A percentile compares a stretch with the other conserved stretches of the same genome.
phyloP scores from a whole-genome alignment of 1,140 invertebrate genomes.

The Drosophila tropicalis region DNA sequence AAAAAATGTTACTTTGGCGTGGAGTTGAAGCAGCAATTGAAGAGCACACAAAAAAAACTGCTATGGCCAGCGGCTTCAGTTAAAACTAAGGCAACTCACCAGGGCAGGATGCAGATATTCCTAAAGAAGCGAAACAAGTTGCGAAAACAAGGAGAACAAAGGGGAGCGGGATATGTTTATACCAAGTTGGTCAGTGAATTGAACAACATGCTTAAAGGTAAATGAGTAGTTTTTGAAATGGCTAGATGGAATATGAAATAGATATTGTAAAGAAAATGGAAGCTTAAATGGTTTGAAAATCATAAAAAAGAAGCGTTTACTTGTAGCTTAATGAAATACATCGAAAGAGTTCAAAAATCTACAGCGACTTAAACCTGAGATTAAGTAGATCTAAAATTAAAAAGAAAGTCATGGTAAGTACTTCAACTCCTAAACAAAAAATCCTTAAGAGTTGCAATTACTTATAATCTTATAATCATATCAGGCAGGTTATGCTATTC shows the following conservation, averaged over 20 bases:
- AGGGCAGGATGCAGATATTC: conserved; percentile 31
- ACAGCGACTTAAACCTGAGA: too few relatives aligned
- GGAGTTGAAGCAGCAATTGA: conserved; percentile 25
- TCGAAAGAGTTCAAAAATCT: too few relatives aligned
- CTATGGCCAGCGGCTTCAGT: conserved; percentile 47
- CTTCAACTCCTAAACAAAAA: too few relatives aligned
- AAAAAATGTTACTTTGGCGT: conserved; percentile 67
- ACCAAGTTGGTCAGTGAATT: conserved; percentile 44
- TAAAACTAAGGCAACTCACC: conserved; percentile 11
- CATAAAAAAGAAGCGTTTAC: too few relatives aligned
- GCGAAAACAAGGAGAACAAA: not conserved
- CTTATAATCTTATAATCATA: too few relatives aligned
- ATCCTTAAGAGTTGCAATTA: too few relatives aligned
- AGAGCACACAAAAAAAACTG: conserved; percentile 33
- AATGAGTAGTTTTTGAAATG: conserved; percentile 53
- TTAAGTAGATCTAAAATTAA: too few relatives aligned
- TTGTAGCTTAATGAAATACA: too few relatives aligned
- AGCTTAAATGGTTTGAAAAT: conserved; percentile 18
- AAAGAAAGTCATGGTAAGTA: too few relatives aligned
- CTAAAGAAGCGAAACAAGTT: too few relatives aligned
- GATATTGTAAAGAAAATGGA: not conserved
- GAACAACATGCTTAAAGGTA: conserved; percentile 65
- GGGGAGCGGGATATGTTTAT: not conserved
- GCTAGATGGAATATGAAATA: conserved; percentile 16
- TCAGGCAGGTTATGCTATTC: too few relatives aligned